Base-by-base conservation (phyloP, 1,140 invertebrate species). In the Sycobia sp. region DNA sequence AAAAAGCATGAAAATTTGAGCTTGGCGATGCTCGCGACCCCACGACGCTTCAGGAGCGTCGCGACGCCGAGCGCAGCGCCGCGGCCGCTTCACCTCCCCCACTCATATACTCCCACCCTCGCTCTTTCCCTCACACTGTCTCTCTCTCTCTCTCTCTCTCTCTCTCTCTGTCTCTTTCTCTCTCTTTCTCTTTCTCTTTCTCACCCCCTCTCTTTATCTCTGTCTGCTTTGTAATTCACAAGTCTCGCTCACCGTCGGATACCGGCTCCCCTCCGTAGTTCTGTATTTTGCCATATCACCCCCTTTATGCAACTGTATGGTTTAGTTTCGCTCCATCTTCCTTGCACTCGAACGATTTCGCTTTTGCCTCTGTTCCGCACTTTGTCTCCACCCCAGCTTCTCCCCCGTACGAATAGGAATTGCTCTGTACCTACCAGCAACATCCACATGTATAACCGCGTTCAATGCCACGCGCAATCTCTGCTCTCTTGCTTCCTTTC, bases 11-110 rank as follows among this genome's bases (percentile, higher is more conserved):
- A 32, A 25, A 56, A 53, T 58, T 59, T 23, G 51, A 57, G 51
- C 53, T 57, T 64, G 49, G 64, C 57, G 57, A 65, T 25, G 56
- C 62, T 54, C 34, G 29, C 63, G 51, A 65, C 63, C 63, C 63
- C 63, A 55, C 41, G 60, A 25, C 29, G 46, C 13, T 34, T n/a
- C n/a, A 5, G 56, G 39, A 65, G 62, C 63, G 63, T 65, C 56
- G 55, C 56, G 56, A 49, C 63, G 56, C 50, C 50, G 59, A 32
- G 27, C 46, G 38, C 44, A 44, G 39, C 50, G 60, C 32, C 44
- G 38, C 34, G 39, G 60, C 32, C 55, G 41, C 18, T 27, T 38
- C 39, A 32, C 49, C 27, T 32, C 51, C 39, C 58, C 57, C 38
- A 4, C 23, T n/a, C n/a, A n/a, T n/a, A n/a, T n/a, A 5, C 29